Conservation (phyloP, 1,140 invertebrate species). For the Brachionus manjavacas region DNA sequence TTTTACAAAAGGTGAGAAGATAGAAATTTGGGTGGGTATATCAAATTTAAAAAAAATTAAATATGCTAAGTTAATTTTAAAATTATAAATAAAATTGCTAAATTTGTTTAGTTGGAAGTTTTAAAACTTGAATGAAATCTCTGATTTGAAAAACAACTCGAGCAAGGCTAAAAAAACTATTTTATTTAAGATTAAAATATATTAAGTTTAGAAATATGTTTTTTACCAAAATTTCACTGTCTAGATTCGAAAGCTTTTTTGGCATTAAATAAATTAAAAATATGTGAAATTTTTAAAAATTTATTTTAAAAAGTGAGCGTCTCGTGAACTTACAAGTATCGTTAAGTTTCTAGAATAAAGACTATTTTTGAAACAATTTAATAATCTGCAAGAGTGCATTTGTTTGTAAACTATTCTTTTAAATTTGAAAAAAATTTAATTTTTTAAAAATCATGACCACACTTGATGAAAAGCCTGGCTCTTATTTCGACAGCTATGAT, state of each 20-base stretch:
- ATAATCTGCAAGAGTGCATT: background rate
- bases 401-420: background rate
- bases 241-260: no score
- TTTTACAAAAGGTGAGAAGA: background rate
- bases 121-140: background rate
- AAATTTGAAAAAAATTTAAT: background rate
- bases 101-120: background rate
- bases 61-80: background rate
- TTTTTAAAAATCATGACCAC: background rate
- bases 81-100: background rate
- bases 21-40: background rate
- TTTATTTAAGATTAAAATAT: background rate
- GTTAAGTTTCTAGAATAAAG: background rate
- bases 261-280: background rate
- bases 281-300: background rate
- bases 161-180: background rate
- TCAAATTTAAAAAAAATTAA: background rate
- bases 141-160: background rate
- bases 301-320: background rate
- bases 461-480: conserved; percentile 15
- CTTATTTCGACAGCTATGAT: conserved; percentile 42
- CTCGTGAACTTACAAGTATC: background rate
- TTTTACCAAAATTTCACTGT: no score
- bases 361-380: background rate
- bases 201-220: background rate